Conservation (phyloP, 2,113 vertebrate genomes). For the Menidia beryllina region DNA sequence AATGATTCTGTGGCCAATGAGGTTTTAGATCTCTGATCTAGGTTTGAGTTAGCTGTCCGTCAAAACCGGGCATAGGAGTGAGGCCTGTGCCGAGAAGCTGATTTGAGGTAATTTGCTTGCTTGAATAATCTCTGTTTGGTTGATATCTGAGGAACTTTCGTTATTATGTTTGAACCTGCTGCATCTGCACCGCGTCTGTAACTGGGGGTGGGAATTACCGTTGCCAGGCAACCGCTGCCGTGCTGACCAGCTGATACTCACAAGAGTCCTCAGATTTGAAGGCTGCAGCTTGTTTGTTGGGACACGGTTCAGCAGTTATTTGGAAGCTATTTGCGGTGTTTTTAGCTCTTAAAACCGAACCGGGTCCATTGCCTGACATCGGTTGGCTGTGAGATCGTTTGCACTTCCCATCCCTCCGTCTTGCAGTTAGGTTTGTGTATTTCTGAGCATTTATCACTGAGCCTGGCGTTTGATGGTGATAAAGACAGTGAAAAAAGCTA, state of each 20-base stretch:
- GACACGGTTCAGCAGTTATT: conserved; percentile 24
- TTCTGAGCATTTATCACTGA: conserved; percentile 37
- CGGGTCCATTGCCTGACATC: conserved; percentile 33
- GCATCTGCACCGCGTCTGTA: conserved; percentile 28
- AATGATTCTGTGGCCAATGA: conserved; percentile 21
- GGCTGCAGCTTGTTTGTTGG: conserved; percentile 50
- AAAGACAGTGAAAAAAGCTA: conserved; percentile 12
- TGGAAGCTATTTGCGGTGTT: conserved; percentile 24
- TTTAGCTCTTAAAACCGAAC: conserved; percentile 9
- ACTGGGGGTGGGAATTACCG: conserved; percentile 35
- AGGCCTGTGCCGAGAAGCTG: background rate
- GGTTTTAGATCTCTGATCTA: conserved; percentile 20
- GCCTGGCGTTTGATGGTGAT: conserved; percentile 31
- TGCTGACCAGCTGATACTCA: conserved; percentile 4
- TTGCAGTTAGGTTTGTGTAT: conserved; percentile 9
- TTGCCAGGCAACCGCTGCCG: conserved; percentile 2
- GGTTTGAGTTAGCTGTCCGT: conserved; percentile 2
- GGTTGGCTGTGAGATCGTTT: conserved; percentile 26
- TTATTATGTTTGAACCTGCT: conserved; percentile 52
- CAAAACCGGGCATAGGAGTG: conserved; percentile 10
- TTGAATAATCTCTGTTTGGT: conserved; percentile 27
- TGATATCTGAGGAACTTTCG: conserved; percentile 19
- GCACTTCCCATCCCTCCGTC: conserved; percentile 48
- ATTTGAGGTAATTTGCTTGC: conserved; percentile 4
- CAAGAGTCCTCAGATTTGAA: conserved; percentile 11